Evolutionary conservation across 2,113 vertebrate genomes (phyloP), one percentile per base, ranked within the genome.

Genomic region (Cynocephalus volans): DNA sequence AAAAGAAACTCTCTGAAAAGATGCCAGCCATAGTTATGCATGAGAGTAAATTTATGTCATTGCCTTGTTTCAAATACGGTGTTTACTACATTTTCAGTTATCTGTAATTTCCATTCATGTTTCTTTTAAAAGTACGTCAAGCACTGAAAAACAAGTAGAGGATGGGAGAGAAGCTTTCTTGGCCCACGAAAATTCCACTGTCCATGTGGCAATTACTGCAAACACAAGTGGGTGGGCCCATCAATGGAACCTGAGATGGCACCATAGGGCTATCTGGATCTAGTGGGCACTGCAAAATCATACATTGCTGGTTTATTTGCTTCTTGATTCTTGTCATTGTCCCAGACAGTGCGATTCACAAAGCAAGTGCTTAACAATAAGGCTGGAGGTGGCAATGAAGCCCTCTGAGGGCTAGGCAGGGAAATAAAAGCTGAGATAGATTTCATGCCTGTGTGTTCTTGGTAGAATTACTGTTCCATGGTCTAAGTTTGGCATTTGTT

Each of bases 401-500:
- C 33, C 15, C 64, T 87, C 17, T 84, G 69, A 90, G 87, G 52
- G 26, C 14, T 8, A 58, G 41, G 50, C 75, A 65, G 83, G 23
- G 67, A 97, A 97, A 95, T 41, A 93, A 64, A 84, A 88, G 15
- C 87, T 28, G 31, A 95, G 87, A 80, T 26, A 48, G 69, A 84
- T 85, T 96, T 97, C 93, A 76, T 84, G 93, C 83, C 50, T 62
- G 8, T 92, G 77, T 95, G 69, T 93, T 96, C 86, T 88, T 60
- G n/a, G 82, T 52, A 92, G 93, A 97, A 96, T 96, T 93, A 93
- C 95, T 95, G 73, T 67, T 96, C 86, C 76, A 2, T 95, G 89
- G 95, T 97, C 98, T 97, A 97, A 97, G 87, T 98, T 93, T 95
- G 97, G 96, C 92, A 87, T 91, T 93, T 54, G 26, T 73, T 97